Evolutionary conservation across 2,113 vertebrate genomes (phyloP).

Genomic region (Ammodytes marinus): DNA sequence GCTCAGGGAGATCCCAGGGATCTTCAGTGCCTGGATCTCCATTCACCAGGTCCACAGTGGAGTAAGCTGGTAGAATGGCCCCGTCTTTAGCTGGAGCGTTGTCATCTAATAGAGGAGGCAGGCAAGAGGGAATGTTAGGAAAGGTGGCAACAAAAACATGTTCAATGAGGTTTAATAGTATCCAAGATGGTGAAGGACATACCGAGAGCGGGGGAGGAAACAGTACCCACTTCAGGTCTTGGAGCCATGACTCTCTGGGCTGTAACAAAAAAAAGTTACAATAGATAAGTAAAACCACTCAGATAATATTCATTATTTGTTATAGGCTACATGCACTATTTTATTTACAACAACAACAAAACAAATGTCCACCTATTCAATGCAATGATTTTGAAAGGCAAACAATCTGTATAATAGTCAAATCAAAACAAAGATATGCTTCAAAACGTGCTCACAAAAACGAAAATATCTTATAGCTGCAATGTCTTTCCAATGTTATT

Average conservation of each 20-base stretch:
- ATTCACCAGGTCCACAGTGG: slow-evolving; percentile 86
- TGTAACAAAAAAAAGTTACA: background rate
- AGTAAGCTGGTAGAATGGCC: slow-evolving; percentile 84
- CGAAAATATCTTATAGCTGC: background rate
- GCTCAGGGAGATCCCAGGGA: slow-evolving; percentile 92
- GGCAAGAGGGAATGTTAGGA: background rate
- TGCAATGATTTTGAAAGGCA: background rate
- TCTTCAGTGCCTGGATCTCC: slow-evolving; percentile 65
- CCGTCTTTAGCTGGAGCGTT: slow-evolving; percentile 68
- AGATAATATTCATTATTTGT: background rate
- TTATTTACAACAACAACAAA: background rate
- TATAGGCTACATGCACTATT: background rate
- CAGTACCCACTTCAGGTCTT: slow-evolving; percentile 85
- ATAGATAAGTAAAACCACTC: background rate
- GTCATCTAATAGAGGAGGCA: slow-evolving; percentile 58
- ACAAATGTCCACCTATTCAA: background rate
- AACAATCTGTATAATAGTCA: background rate
- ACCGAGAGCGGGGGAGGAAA: slow-evolving; percentile 69
- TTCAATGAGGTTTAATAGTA: background rate
- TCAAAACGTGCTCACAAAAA: background rate
- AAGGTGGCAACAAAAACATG: background rate
- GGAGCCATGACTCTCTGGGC: slow-evolving; percentile 89
- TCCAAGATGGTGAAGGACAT: slow-evolving; percentile 14
- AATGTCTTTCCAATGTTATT: background rate
- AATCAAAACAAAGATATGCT: background rate